Evolutionary conservation across 2,797 vertebrate genomes (phyloP).

Genomic region (Petrocephalus schoutedeni): DNA sequence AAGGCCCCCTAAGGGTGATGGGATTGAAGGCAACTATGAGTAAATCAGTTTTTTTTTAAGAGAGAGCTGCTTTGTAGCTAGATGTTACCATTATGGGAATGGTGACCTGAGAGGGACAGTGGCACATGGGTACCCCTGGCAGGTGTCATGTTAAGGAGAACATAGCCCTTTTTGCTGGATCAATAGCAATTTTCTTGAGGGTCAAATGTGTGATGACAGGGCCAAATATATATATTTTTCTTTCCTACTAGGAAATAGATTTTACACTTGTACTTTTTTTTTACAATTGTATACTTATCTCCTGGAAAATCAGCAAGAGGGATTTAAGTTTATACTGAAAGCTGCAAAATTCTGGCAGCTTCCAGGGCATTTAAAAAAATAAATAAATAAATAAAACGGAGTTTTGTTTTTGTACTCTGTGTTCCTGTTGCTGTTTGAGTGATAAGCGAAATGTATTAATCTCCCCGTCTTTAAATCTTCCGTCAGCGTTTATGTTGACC

Average conservation of each 20-base stretch:
- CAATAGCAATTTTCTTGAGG: constrained; percentile 51
- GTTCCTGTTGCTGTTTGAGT: background rate
- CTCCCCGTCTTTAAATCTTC: background rate
- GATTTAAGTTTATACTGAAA: constrained; percentile 20
- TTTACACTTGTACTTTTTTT: constrained; percentile 42
- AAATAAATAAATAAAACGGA: background rate
- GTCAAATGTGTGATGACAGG: constrained; percentile 56
- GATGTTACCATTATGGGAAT: background rate
- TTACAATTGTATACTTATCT: constrained; percentile 24
- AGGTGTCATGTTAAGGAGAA: constrained; percentile 45
- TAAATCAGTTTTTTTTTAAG: background rate
- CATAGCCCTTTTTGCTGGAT: constrained; percentile 50
- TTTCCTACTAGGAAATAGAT: background rate
- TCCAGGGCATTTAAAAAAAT: background rate
- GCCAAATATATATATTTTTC: constrained; percentile 22
- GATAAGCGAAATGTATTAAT: background rate
- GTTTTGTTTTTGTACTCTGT: background rate
- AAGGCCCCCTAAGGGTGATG: background rate
- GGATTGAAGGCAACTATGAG: background rate
- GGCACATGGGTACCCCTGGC: constrained; percentile 20
- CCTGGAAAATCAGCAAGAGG: constrained; percentile 25
- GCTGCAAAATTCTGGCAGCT: background rate
- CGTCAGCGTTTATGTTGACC: background rate
- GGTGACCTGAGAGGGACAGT: background rate
- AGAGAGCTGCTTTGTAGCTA: background rate